phyloP scores from a whole-genome alignment of 2,888 invertebrate genomes.

The Schrankia costaestrigalis region DNA sequence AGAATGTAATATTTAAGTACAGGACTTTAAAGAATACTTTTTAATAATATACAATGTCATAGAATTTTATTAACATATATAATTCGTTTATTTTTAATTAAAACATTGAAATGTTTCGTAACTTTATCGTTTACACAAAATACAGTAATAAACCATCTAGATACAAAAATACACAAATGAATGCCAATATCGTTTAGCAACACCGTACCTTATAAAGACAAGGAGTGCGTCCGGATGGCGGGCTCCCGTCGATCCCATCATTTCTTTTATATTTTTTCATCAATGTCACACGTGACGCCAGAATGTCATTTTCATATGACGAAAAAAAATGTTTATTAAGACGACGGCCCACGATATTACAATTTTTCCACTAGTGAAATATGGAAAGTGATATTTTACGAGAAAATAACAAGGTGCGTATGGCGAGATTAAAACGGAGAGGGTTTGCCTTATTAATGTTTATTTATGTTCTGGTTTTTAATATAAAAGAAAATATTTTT shows the following conservation, averaged over 20 bases:
- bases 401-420: conserved; percentile 75
- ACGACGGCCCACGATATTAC: conserved; percentile 71
- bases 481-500: conserved; percentile 13
- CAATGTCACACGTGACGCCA: conserved; percentile 80
- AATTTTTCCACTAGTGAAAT: conserved; percentile 78
- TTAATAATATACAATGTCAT: too few species aligned
- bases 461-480: conserved; percentile 17
- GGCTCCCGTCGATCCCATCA: conserved; percentile 62
- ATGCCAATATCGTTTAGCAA: too few species aligned
- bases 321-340: conserved; percentile 80
- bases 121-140: too few species aligned
- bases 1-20: too few species aligned
- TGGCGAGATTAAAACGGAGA: conserved; percentile 68
- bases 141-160: conserved; percentile 8
- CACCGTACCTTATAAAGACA: conserved; percentile 29
- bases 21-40: too few species aligned
- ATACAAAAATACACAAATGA: conserved; percentile 5
- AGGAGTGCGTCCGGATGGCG: conserved; percentile 35
- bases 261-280: conserved; percentile 80
- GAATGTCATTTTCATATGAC: conserved; percentile 78
- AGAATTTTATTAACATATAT: too few species aligned
- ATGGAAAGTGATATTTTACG: conserved; percentile 80
- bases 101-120: too few species aligned
- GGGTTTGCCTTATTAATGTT: conserved; percentile 55
- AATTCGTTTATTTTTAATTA: too few species aligned